Evolutionary conservation across 2,113 vertebrate species (phyloP), one percentile per base, ranked within the genome.

Genomic region (Lepidothrix coronata): DNA sequence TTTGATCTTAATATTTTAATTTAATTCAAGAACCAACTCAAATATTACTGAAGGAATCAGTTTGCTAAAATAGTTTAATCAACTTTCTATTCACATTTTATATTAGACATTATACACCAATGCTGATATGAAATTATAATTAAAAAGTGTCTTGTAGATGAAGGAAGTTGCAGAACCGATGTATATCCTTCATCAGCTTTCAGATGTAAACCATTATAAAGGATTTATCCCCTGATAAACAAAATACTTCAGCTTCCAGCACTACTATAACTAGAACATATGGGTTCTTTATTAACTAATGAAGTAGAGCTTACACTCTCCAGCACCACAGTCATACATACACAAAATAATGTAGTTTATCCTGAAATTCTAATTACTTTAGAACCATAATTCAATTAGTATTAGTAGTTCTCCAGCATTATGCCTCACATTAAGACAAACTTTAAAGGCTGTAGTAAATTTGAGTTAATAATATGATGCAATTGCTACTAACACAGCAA

Each of bases 211-310:
- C 35, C 15, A 88, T 87, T 96, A 85, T 72, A 78, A 94, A 91
- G 94, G n/a, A 88, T 86, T 82, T 95, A 90, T 89, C 18, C n/a
- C 39, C 57, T 68, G 57, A 86, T 93, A 93, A 93, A 93, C 31
- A 95, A 94, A 91, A 78, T 81, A 79, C 58, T 85, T 96, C 49
- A 92, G 57, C 67, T 35, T 93, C 33, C 17, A 91, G 48, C n/a
- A 82, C 41, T 7, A 81, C 51, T 94, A 63, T 80, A 90, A 94
- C 4, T 14, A 62, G 73, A 95, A 84, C 48, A 93, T 88, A 89
- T 85, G 61, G 70, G 41, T 22, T 54, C 25, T 62, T 95, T 87
- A 94, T 95, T 96, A 93, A 87, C 95, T 96, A 97, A 91, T 93
- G 67, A 96, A 96, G 66, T 33, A 89, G 30, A 82, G 24, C 22